phyloP scores from a whole-genome alignment of 1,140 invertebrate genomes.

The Megalonaias nervosa region DNA sequence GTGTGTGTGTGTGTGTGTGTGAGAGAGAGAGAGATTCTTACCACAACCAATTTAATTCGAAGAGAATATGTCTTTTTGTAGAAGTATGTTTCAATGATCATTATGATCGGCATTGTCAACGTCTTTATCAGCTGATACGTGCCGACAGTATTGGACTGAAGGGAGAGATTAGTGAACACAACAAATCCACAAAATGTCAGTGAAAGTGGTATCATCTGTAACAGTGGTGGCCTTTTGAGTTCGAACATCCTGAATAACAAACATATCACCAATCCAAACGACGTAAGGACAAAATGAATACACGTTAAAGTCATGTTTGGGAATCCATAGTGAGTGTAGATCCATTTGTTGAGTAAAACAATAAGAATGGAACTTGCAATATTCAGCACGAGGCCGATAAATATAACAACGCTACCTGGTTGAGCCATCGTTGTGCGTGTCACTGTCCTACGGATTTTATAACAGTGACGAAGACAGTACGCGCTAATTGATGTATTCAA shows the following conservation, averaged over 20 bases:
- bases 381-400: constrained; percentile 60
- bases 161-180: constrained; percentile 77
- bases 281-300: constrained; percentile 77
- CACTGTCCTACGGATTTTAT: too few species aligned
- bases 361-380: constrained; percentile 74
- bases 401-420: too few species aligned
- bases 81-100: constrained; percentile 75
- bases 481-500: too few species aligned
- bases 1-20: too few species aligned
- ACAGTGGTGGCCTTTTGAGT: constrained; percentile 74
- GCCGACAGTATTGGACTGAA: constrained; percentile 77
- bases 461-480: too few species aligned
- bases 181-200: constrained; percentile 79
- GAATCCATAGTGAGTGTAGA: constrained; percentile 76
- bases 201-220: constrained; percentile 75
- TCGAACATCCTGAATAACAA: constrained; percentile 74
- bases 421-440: too few species aligned
- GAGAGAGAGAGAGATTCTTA: constrained; percentile 51
- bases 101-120: constrained; percentile 77
- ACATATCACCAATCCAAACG: constrained; percentile 75
- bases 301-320: constrained; percentile 78
- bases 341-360: constrained; percentile 77
- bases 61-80: constrained; percentile 74
- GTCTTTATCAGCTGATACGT: constrained; percentile 79
- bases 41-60: constrained; percentile 74